Evolutionary conservation across 2,888 invertebrate genomes (phyloP), one percentile per base, ranked within the genome.

Genomic region (Girardia tigrina): DNA sequence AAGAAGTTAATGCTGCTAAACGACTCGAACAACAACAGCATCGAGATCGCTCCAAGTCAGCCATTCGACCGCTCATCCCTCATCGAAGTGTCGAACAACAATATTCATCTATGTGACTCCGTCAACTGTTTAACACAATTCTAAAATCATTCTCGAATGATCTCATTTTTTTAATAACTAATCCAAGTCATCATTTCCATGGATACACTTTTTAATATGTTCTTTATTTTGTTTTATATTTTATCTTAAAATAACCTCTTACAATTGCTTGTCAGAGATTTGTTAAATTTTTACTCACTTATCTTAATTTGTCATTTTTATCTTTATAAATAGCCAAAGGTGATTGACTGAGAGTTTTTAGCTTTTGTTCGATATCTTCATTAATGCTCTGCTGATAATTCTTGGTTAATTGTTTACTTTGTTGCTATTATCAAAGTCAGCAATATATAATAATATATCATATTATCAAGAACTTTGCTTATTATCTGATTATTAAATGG

Each of bases 141-240:
- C 23, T 56, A 56, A 56, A n/a, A n/a, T n/a, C 4, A 56, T 56
- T 56, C 6, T 56, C 56, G 56, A 56, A 56, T 56, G 56, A 56
- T 56, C 56, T 56, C 56, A 56, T 56, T 56, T 56, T 56, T 56
- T 56, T 56, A 23, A n/a, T n/a, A 20, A 56, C 23, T 56, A 56
- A 56, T 56, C 36, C n/a, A 56, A 56, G 56, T 56, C 56, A 56
- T 56, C 56, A 56, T 56, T 56, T 56, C 56, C 56, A 56, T 56
- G 56, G 56, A 56, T 56, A 56, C 56, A 56, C n/a, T 56, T 56
- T 56, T 56, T 56, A 56, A 4, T 56, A 56, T 56, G 56, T 56
- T 56, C 56, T 56, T 56, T 56, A 56, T 56, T 56, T 56, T 56
- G 56, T 56, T 56, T 56, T 56, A 56, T 56, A 56, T 56, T 56